Evolutionary conservation across 1,140 invertebrate species (phyloP), one percentile per base, ranked within the genome.

Genomic region (Zaprionus gabonicus): DNA sequence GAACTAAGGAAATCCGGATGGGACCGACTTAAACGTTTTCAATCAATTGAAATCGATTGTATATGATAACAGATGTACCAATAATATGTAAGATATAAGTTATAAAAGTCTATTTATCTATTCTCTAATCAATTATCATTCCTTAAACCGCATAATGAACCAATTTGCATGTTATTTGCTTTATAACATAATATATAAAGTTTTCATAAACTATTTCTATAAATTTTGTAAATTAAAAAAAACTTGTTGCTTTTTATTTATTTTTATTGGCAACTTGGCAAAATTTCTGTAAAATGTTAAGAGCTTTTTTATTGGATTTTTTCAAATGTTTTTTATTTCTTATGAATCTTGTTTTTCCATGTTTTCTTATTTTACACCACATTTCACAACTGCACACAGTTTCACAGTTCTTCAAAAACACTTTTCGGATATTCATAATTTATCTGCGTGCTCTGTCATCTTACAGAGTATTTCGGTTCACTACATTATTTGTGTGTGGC

Each of bases 311-410:
- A 51, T 51, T 13, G 20, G 46, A 15, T 1, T 5, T 5, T 7
- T 41, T n/a, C 15, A 34, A 10, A 34, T 41, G 13, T 20, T 49
- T 20, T 49, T 49, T 49, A 0, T 15, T 23, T 23, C 13, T 51
- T 25, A 51, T 25, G 46, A 10, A 4, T 51, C 20, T 51, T 51
- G 46, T 51, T 13, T 13, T 51, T 51, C 20, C 46, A 20, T 23
- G 46, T 51, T 25, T 51, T 51, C 46, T 51, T 51, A 25, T 51
- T 51, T 51, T 51, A 51, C 46, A 51, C 46, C 46, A 13, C 13
- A 51, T 57, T 71, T 67, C 66, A 67, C 57, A 71, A 70, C 67
- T 72, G 56, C 27, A 69, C 76, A 68, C 63, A 58, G 1, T 56
- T 55, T 65, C 76, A 68, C 63, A 58, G 1, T 56, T 55, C 56